Evolutionary conservation across 2,888 invertebrate genomes (phyloP), one percentile per base, ranked within the genome.

Genomic region (Pollenia amentaria): DNA sequence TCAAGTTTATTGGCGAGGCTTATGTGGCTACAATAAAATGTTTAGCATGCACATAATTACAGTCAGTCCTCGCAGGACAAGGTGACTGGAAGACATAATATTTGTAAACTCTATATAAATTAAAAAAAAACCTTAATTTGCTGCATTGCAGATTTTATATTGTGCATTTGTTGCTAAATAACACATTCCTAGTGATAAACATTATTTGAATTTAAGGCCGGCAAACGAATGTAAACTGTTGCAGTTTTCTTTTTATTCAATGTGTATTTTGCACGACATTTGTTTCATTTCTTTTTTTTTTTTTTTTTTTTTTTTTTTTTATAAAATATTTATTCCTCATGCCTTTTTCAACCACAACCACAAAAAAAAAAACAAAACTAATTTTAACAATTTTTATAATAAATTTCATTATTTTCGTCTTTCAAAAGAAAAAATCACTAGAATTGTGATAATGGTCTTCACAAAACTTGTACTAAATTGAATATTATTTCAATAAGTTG

Each of bases 1-100:
- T 62, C 42, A 69, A 82, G 73, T 78, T 82, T 64, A 82, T 70
- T 82, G 73, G 73, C 21, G 48, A 69, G 82, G 78, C 62, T 85
- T 75, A 78, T 85, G 85, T 70, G 81, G 78, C 40, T 79, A 62
- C 62, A 82, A 69, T 64, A 67, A 42, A 78, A 70, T 77, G 38
- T 51, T 62, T 48, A 46, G 69, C 18, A 40, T 57, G 14, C 10
- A 29, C 9, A 38, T 11, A 16, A 18, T 12, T 38, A 12, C 48
- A 40, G 3, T 0, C 9, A 69, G 60, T 21, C 21, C 51, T 69
- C 21, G 11, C n/a, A 48, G 42, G 42, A 11, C 65, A 44, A 65
- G 1, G 18, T 29, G 1, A 29, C 29, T 29, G 29, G 29, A 29
- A 3, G 29, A 29, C 29, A 29, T 29, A 29, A 3, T 29, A 29